Percentiles rank a stretch among this genome's conserved stretches.
phyloP scores from a whole-genome alignment of 2,113 vertebrate species.

The Semnornis frantzii region DNA sequence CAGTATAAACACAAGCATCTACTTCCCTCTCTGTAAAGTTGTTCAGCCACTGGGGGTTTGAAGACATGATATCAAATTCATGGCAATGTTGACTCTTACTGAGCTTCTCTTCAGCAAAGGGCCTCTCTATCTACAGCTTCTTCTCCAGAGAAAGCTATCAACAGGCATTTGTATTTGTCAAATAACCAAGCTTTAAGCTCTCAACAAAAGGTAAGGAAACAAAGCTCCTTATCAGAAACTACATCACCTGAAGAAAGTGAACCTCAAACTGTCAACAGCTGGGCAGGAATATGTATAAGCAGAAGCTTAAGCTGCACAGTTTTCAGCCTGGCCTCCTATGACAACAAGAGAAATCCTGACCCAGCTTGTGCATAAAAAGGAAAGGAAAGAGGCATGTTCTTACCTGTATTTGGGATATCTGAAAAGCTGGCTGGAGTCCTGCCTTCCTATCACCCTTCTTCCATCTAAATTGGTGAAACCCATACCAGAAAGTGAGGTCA shows the following conservation, averaged over 20 bases:
- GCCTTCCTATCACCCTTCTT: neutral
- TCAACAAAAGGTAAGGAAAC: neutral
- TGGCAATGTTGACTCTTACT: neutral
- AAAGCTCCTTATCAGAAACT: neutral
- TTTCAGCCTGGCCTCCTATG: accelerated
- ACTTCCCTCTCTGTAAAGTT: neutral
- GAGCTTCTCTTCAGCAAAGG: neutral
- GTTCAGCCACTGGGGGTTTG: neutral
- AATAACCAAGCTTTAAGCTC: neutral
- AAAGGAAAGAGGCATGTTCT: neutral
- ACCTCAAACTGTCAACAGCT: neutral
- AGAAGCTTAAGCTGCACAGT: neutral
- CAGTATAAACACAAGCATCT: neutral
- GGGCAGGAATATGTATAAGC: neutral
- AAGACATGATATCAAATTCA: neutral
- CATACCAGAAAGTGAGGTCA: neutral
- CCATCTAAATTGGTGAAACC: neutral
- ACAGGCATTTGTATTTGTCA: neutral
- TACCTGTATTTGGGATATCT: neutral
- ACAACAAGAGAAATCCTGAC: neutral
- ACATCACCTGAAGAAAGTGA: neutral
- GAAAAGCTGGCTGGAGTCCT: neutral
- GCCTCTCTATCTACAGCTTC: neutral
- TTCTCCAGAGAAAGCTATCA: neutral
- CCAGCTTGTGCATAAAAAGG: neutral